Evolutionary conservation across 2,113 vertebrate genomes (phyloP).

Genomic region (Megaleporinus macrocephalus): DNA sequence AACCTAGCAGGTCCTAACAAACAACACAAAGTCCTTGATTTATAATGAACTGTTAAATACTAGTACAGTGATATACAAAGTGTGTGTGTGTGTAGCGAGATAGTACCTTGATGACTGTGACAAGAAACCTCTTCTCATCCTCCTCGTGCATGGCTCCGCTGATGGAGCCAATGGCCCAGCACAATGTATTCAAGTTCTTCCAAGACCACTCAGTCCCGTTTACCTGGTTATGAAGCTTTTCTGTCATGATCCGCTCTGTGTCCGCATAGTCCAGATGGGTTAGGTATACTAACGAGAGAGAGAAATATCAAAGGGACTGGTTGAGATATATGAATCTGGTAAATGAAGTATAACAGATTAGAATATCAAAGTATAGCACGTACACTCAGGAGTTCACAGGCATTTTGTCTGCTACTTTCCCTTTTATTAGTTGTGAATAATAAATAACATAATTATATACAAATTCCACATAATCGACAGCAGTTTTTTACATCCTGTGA

Average conservation of each 20-base stretch:
- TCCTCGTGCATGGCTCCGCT: conserved; percentile 99
- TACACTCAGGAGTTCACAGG: too few relatives aligned
- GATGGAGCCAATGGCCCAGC: conserved; percentile 98
- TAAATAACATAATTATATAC: too few relatives aligned
- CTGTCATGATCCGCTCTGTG: conserved; percentile 97
- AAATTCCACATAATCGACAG: too few relatives aligned
- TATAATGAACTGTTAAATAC: neutral
- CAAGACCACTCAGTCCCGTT: conserved; percentile 98
- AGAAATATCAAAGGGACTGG: neutral
- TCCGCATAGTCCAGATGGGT: conserved; percentile 98
- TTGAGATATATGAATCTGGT: neutral
- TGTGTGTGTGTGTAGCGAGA: neutral
- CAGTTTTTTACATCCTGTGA: too few relatives aligned
- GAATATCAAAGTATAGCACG: too few relatives aligned
- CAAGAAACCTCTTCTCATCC: conserved; percentile 97
- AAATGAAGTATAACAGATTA: too few relatives aligned
- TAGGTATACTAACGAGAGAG: conserved; percentile 85
- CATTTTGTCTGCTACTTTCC: too few relatives aligned
- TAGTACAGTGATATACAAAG: neutral
- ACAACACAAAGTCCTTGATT: neutral
- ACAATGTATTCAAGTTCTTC: conserved; percentile 98
- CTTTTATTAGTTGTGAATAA: too few relatives aligned
- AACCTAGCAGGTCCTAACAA: conserved; percentile 92
- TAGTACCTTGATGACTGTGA: conserved; percentile 97
- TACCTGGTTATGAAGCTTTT: conserved; percentile 99